Evolutionary conservation across 2,888 invertebrate species (phyloP), one percentile per base, ranked within the genome.

Genomic region (Gastracanthus pulcherrimus): DNA sequence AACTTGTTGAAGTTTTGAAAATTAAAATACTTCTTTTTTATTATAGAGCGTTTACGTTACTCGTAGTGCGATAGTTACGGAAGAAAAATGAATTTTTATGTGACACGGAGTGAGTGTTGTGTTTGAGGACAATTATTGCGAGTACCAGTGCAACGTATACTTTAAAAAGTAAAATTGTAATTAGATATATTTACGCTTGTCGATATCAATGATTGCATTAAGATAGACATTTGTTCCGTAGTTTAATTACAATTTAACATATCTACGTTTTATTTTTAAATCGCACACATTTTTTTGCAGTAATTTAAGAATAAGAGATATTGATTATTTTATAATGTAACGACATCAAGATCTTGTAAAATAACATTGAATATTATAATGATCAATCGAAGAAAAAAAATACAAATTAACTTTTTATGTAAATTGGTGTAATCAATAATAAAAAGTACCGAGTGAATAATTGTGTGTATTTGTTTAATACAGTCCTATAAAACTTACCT

Each of bases 401-500:
- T n/a, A 74, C 36, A 74, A 77, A 71, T 48, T 16, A 38, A 66
- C 34, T 80, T 82, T 80, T 64, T 83, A 78, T 80, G 75, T 83
- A 78, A 80, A 80, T 80, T 80, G 66, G 55, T 80, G 78, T 83
- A 75, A 67, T 82, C 55, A 77, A 67, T 60, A 76, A 80, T 78
- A 76, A 76, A 79, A 79, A 82, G n/a, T 55, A 60, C 36, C 23
- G 48, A 82, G 6, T 23, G 11, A 71, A 74, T 29, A 26, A 11
- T 9, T 48, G 23, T 36, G 3, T 23, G 0, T 13, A 6, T 26
- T 11, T 16, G 23, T 51, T n/a, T 13, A 3, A 16, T 41, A n/a
- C n/a, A n/a, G n/a, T n/a, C 6, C 3, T 13, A 16, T 60, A 60
- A 38, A 60, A 23, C n/a, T 36, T 82, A 83, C 90, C 90, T 85